Conservation (phyloP, 53 echinoderm and acorn worm species). For the Holothuria scabra region DNA sequence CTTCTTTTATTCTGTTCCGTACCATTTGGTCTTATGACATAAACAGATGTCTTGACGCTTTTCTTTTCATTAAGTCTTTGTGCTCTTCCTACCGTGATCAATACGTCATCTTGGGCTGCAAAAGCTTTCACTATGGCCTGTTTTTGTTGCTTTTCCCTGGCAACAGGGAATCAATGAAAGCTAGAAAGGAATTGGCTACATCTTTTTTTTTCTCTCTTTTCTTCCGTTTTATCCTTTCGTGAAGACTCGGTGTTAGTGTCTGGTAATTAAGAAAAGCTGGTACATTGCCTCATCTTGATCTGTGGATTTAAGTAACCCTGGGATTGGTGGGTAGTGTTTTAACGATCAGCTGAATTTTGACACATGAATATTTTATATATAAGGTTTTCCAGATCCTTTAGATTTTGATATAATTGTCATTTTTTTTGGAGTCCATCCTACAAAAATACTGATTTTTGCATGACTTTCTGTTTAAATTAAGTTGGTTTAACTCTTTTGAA, state of each 20-base stretch:
- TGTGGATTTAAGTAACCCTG: neutral
- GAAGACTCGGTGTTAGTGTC: neutral
- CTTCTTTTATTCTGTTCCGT: too few relatives aligned
- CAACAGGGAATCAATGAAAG: constrained; percentile 35
- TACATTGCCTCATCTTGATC: neutral
- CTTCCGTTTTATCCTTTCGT: neutral
- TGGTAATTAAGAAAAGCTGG: constrained; percentile 7
- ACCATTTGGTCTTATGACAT: constrained; percentile 1
- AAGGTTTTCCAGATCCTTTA: too few relatives aligned
- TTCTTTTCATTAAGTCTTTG: neutral
- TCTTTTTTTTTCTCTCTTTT: neutral
- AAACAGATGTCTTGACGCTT: constrained; percentile 10
- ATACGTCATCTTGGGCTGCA: constrained; percentile 25
- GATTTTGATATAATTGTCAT: too few relatives aligned
- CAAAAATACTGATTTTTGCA: too few relatives aligned
- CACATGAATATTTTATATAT: too few relatives aligned
- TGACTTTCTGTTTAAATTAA: too few relatives aligned
- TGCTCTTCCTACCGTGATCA: neutral
- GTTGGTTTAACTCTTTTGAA: too few relatives aligned
- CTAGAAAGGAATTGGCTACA: neutral
- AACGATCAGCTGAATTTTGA: neutral
- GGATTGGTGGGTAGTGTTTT: constrained; percentile 3
- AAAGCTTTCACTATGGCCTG: constrained; percentile 8
- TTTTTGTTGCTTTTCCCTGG: constrained; percentile 35
- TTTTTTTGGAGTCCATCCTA: too few relatives aligned